These are phyloP conservation scores for Ridgeia piscesae DNA, from an alignment of 1,140 invertebrate genomes.

Conservation along the genomic window DNA sequence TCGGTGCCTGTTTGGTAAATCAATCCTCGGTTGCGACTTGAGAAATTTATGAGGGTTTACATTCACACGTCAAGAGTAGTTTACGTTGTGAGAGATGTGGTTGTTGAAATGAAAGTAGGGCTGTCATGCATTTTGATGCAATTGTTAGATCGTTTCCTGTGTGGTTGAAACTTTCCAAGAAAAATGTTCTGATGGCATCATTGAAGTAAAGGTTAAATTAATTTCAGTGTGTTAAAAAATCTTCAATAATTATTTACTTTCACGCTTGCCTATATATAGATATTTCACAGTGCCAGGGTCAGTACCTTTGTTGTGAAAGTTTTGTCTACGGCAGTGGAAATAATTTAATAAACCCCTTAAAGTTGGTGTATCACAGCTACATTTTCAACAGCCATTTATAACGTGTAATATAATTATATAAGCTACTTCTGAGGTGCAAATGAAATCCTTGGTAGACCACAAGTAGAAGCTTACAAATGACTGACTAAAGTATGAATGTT, in stretches of 20 bases:
- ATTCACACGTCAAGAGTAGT: not conserved
- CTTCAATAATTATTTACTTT: no score
- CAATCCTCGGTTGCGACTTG: not conserved
- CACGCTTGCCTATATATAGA: no score
- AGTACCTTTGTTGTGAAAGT: no score
- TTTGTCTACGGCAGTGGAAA: no score
- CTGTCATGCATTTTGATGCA: not conserved
- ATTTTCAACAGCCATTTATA: no score
- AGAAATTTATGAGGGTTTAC: not conserved
- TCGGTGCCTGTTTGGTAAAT: not conserved
- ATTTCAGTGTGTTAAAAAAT: not conserved
- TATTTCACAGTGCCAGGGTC: no score
- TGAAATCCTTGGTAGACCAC: no score
- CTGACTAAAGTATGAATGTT: not conserved
- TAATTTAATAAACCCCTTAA: no score
- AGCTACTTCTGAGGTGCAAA: no score
- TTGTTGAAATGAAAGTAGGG: not conserved
- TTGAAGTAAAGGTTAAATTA: not conserved
- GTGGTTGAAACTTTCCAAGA: not conserved
- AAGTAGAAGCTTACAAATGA: no score
- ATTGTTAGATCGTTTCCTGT: not conserved
- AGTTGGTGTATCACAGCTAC: no score
- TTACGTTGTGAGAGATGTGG: not conserved
- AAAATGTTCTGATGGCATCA: not conserved
- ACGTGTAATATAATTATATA: no score